Evolutionary conservation across 1,140 invertebrate genomes (phyloP).

Genomic region (Choristoneura fumiferana): DNA sequence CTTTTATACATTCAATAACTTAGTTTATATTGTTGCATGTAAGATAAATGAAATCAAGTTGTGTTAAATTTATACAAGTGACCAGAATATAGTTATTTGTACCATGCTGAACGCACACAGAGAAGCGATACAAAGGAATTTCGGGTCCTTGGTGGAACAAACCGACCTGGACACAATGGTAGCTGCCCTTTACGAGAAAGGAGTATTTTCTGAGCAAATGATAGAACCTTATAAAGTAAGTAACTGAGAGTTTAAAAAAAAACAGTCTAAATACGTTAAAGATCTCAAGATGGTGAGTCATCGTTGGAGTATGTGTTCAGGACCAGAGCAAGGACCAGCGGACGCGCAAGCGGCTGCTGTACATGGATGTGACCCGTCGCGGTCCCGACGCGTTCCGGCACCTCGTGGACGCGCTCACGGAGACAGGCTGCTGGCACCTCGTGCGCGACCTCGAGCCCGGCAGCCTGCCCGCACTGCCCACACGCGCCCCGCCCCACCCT

Average conservation of each 20-base stretch:
- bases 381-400: slow-evolving; percentile 68
- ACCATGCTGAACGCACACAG: slow-evolving; percentile 62
- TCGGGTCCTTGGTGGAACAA: slow-evolving; percentile 61
- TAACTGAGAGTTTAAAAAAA: neutral
- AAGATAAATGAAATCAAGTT: too few species aligned
- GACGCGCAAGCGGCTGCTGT: slow-evolving; percentile 54
- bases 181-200: slow-evolving; percentile 60
- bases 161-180: slow-evolving; percentile 67
- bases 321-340: slow-evolving; percentile 45
- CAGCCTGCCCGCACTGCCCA: slow-evolving; percentile 36
- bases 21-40: too few species aligned
- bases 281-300: neutral
- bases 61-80: too few species aligned
- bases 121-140: slow-evolving; percentile 60
- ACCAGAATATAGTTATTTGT: too few species aligned
- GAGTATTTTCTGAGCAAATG: slow-evolving; percentile 69
- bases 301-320: slow-evolving; percentile 26
- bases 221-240: slow-evolving; percentile 67
- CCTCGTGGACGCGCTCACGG: slow-evolving; percentile 59
- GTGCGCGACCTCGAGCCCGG: slow-evolving; percentile 58
- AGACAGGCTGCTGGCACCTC: slow-evolving; percentile 65
- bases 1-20: too few species aligned
- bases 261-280: too few species aligned
- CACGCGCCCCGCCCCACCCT: slow-evolving; percentile 20
- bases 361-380: slow-evolving; percentile 54